Evolutionary conservation across 2,113 vertebrate genomes (phyloP), one percentile per base, ranked within the genome.

Genomic region (Uropsilus gracilis): DNA sequence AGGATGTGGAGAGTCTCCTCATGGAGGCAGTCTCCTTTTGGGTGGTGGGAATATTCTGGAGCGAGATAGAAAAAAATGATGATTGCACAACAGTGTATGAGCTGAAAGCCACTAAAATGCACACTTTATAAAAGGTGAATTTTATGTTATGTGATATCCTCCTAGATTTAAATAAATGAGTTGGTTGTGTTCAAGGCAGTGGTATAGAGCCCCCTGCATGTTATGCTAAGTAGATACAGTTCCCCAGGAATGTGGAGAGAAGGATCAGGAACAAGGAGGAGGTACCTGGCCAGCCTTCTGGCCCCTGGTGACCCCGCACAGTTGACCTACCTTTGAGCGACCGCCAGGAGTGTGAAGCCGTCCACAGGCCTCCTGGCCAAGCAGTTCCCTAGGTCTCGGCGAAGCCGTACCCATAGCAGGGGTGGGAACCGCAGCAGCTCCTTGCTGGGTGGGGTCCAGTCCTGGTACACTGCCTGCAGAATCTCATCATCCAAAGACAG

Each of bases 401-500:
- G 94, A 16, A 99, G 98, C 12, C 93, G 93, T 10, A 98, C 98
- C 99, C 99, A 99, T 30, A 98, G 97, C 72, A 99, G 94, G 1
- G 98, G 97, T 0, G 99, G 99, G 78, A 99, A 96, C 13, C 98
- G 97, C 82, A 99, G 97, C 57, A 98, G 71, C 1, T 98, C 97
- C 76, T 95, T 98, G 37, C 97, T 98, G 0, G 98, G 98, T 0
- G 99, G 99, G 0, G 98, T 97, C 85, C 97, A 98, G 94, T 97
- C 95, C 42, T 53, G 97, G 95, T 99, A 99, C 64, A 98, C 98
- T 24, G 98, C 98, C 53, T 97, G 86, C n/a, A 99, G 98, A 86
- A 99, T 96, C 39, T 99, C 98, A 48, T 99, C 96, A 0, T 99
- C 99, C 95, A 99, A 92, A 39, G 99, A 99, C 94, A 99, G 86